Evolutionary conservation across 2,888 invertebrate genomes (phyloP), one percentile per base, ranked within the genome.

Genomic region (Taphrorychus bicolor): DNA sequence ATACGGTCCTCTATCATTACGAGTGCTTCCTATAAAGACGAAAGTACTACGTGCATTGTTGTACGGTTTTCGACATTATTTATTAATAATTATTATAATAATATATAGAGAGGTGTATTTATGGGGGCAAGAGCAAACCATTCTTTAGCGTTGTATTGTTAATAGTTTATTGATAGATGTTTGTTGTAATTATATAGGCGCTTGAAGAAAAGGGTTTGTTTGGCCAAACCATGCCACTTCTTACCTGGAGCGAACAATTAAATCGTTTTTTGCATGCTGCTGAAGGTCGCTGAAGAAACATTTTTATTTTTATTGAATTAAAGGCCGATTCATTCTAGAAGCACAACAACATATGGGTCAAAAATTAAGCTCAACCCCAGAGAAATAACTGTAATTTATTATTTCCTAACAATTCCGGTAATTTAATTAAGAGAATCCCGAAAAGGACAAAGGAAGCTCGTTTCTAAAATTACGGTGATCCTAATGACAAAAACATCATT

Each of bases 161-260:
- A 66, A 66, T 61, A 62, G 66, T 66, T 66, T 66, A 66, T 66
- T 66, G 61, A 66, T 66, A 66, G 58, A 45, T 45, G 45, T 45
- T 45, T 45, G 14, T 45, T 48, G 53, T 65, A 65, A 65, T 65
- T 65, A 59, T 24, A 65, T 65, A 41, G 52, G 3, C 23, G 18
- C 48, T 5, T 5, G 19, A 23, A 49, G 18, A 17, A 17, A 45
- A 45, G 14, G 45, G 45, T 45, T 45, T 45, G 45, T 45, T 45
- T 45, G 45, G 45, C 4, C 1, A 45, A 42, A 45, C 45, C 45
- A 11, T 11, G 16, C 14, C 14, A 2, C 14, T 45, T 45, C 14
- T 45, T 45, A 45, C 45, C 45, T 45, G 45, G 32, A 32, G 32
- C n/a, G 32, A 32, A 3, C 11, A 32, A 32, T 32, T 32, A 32